Base-by-base conservation (phyloP, 2,797 vertebrate genomes). In the Rhadinocentrus ornatus region DNA sequence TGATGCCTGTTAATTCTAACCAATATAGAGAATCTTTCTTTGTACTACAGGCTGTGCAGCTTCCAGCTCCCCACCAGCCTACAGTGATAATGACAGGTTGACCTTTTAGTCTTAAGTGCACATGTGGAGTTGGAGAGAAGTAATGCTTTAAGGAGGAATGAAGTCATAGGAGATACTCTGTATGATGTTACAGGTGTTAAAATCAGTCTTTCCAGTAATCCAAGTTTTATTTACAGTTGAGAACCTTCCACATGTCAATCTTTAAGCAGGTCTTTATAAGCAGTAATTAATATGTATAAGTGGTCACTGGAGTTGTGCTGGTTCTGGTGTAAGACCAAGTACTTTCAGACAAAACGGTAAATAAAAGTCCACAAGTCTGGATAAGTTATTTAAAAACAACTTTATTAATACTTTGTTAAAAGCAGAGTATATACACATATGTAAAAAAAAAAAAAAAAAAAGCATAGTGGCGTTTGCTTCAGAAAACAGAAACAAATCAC, bases 401-500 rank as follows among this genome's bases (percentile, higher is more conserved):
- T 94, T 94, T 94, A 94, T 94, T 95, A 94, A 94, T 94, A 94
- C 90, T 87, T 81, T 89, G 73, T 93, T 93, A 90, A 93, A 93
- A 92, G 89, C 85, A 86, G 74, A 88, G 55, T 39, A 83, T 83
- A 85, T 86, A 87, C 85, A 86, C 76, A 66, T 58, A 32, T 32
- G 6, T 32, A 31, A 32, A 32, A 32, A 32, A 32, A 4, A 89
- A 83, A 90, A 88, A 93, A 90, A 1, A 97, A 93, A 95, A 84
- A 95, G 73, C 64, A 94, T 94, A 95, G 94, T 93, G 79, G 84
- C 81, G 94, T 95, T 97, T 95, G 95, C 94, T 96, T 96, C 94
- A 93, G 90, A 94, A 96, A 96, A 96, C 95, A 96, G 96, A 98
- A 98, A 96, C 95, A 96, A 97, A 94, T 93, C 85, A 34, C 93